Evolutionary conservation across 2,797 vertebrate species (phyloP), one percentile per base, ranked within the genome.

Genomic region (Heteromormyrus szaboi): DNA sequence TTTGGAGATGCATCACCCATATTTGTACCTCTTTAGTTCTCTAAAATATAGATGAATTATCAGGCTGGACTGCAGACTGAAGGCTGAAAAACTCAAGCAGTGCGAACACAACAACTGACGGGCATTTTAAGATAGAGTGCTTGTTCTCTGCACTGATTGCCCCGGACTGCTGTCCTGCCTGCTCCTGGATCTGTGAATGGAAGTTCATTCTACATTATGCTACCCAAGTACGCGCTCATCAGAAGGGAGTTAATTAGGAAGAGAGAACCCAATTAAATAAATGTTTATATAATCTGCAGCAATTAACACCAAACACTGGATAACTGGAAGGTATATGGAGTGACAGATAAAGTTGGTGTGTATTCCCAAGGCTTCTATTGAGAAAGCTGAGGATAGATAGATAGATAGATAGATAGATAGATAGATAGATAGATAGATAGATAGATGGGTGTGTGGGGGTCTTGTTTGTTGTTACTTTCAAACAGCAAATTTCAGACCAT

Each of bases 1-100:
- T 93, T 95, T 94, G 94, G 93, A 94, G 93, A 94, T 89, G 93
- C 94, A 94, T 95, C 94, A 94, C 94, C 93, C 93, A 93, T 93
- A 87, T 93, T 93, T 91, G 91, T 93, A 91, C 92, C 91, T 89
- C 91, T 93, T 91, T 90, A 93, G 92, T 91, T 84, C 11, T 89
- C 44, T 88, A 83, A 88, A 89, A 92, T 94, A 93, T 91, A 94
- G 93, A 94, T 92, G 90, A 92, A 76, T 62, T n/a, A 54, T 54
- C 33, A 29, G 25, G 2, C n/a, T 41, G 59, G 44, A 41, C 14
- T 59, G 85, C 41, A 51, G 53, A 25, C 29, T 7, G 85, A 37
- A 56, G 51, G 25, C 12, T 17, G 22, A 86, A 59, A 86, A 33
- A 9, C 11, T 48, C 7, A 44, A 83, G n/a, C 7, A 25, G 44